Evolutionary conservation across 2,797 vertebrate genomes (phyloP), one percentile per base, ranked within the genome.

Genomic region (Garrulus glandarius): DNA sequence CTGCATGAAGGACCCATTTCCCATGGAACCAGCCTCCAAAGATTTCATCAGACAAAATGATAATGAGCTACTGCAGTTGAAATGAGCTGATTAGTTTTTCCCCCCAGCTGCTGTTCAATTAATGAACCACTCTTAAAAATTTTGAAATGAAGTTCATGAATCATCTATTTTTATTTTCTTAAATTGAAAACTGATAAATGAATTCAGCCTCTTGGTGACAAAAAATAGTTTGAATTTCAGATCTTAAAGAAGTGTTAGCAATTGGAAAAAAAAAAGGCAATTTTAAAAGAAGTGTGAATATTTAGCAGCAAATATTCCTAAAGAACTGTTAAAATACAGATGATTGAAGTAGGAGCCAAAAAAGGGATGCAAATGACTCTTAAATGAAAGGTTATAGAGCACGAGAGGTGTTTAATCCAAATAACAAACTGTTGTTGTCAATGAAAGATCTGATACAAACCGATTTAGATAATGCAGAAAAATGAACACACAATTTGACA

Each of bases 401-500:
- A 93, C 9, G 24, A 96, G 93, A 95, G 78, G 53, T 89, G 43
- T 91, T 95, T 88, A 95, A 95, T 74, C 77, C 93, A 95, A 96
- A 93, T 76, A 92, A 82, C 69, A 96, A 92, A 96, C 53, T 53
- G 83, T 93, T 95, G 89, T 95, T 97, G 87, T 92, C 92, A 95
- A 84, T 96, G 93, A 92, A 96, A 95, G 93, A 97, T 97, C 85
- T 94, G 94, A 91, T 96, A 92, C 94, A 96, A 97, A 97, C 72
- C 53, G 93, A 97, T 97, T 96, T 96, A 93, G 92, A 97, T 95
- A 97, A 97, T 76, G 86, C 88, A 78, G 82, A 96, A 95, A 98
- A 98, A 97, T 93, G 97, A 97, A 96, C 91, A 97, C 80, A 92
- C 91, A 96, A 96, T 98, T 97, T 98, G 96, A 98, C 95, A 97